A percentile compares a stretch with the other conserved stretches of the same genome.
These are phyloP conservation scores for Drosophila pseudotakahashii DNA, from an alignment of 2,888 invertebrate genomes.

Conservation along the genomic window DNA sequence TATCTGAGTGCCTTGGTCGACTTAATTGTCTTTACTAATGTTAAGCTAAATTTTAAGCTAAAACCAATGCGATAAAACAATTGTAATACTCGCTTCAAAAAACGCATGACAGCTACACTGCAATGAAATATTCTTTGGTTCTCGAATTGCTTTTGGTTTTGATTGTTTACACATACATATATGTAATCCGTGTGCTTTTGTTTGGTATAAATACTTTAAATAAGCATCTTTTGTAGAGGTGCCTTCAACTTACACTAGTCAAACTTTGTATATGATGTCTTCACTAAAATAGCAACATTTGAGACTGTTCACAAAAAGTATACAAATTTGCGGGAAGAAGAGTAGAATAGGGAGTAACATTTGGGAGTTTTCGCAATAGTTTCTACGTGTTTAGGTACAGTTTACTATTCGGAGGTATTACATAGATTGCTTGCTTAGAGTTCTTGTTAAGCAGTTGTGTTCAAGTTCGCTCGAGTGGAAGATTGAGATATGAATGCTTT, in stretches of 20 bases:
- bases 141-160: conserved; percentile 59
- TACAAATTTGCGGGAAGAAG: conserved; percentile 35
- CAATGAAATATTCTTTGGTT: conserved; percentile 36
- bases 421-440: conserved; percentile 56
- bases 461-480: conserved; percentile 51
- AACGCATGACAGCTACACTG: conserved; percentile 47
- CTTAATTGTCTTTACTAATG: conserved; percentile 42
- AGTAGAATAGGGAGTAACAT: conserved; percentile 38
- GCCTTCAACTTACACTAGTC: conserved; percentile 64
- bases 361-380: conserved; percentile 30
- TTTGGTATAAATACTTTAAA: conserved; percentile 52
- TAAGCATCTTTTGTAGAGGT: conserved; percentile 59
- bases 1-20: conserved; percentile 63
- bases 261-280: conserved; percentile 53
- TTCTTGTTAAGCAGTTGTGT: conserved; percentile 40
- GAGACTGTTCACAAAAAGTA: conserved; percentile 24
- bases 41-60: conserved; percentile 21
- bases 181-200: conserved; percentile 46
- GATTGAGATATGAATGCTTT: conserved; percentile 66
- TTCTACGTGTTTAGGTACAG: conserved; percentile 68
- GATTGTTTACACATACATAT: conserved; percentile 50
- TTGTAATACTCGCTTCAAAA: conserved; percentile 45
- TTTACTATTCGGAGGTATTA: conserved; percentile 77
- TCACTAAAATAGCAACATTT: conserved; percentile 44
- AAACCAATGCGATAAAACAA: conserved; percentile 56